These are phyloP conservation scores for Trochalopteron elliotii DNA, from an alignment of 2,113 vertebrate species.

Conservation along the genomic window DNA sequence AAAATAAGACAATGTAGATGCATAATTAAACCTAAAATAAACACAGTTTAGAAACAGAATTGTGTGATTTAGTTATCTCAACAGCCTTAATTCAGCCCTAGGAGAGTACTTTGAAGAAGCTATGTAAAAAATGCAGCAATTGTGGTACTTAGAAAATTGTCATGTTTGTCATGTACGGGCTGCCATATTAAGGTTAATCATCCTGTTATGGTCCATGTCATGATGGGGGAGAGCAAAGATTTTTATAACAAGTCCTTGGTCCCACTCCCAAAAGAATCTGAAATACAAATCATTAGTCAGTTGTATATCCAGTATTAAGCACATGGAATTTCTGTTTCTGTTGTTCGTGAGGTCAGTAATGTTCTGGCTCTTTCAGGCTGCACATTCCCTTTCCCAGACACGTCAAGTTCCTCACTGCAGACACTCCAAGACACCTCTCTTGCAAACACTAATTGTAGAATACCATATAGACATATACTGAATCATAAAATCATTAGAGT, in stretches of 20 bases:
- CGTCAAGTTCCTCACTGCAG: neutral
- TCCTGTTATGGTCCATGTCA: neutral
- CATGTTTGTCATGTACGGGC: neutral
- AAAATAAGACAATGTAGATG: neutral
- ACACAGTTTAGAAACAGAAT: neutral
- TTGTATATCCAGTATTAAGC: neutral
- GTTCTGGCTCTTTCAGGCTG: neutral
- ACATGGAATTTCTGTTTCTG: neutral
- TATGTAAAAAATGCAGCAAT: neutral
- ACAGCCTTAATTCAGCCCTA: neutral
- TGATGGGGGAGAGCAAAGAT: neutral
- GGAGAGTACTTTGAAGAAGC: neutral
- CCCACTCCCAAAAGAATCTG: neutral
- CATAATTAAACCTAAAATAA: constrained; percentile 13
- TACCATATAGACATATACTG: neutral
- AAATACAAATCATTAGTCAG: neutral
- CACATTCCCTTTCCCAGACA: neutral
- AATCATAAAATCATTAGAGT: neutral
- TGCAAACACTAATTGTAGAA: neutral
- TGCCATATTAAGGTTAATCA: neutral
- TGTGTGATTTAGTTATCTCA: neutral
- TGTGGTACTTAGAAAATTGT: neutral
- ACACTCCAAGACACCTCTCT: neutral
- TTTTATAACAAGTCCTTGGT: neutral
- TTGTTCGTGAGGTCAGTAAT: neutral